Conservation (phyloP, 1,140 invertebrate species). For the Neotoxoptera formosana region DNA sequence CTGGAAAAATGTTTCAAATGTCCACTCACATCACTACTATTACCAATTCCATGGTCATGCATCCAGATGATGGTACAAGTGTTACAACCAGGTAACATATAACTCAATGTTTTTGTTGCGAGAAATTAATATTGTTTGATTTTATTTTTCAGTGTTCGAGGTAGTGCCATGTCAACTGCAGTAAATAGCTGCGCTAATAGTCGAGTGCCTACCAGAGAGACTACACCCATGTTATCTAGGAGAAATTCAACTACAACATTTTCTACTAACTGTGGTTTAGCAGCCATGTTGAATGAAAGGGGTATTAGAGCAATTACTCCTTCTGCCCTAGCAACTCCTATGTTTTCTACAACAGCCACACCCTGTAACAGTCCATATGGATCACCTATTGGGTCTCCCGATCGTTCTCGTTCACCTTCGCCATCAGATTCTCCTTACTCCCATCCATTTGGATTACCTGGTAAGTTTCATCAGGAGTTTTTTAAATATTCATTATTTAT, state of each 20-base stretch:
- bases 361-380: slow-evolving; percentile 82
- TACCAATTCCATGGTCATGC: slow-evolving; percentile 88
- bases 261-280: slow-evolving; percentile 79
- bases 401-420: slow-evolving; percentile 68
- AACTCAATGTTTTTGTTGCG: not conserved
- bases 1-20: slow-evolving; percentile 77
- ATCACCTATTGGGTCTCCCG: slow-evolving; percentile 64
- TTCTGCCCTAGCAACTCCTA: slow-evolving; percentile 73
- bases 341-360: slow-evolving; percentile 76
- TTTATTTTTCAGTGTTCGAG: slow-evolving; percentile 64
- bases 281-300: slow-evolving; percentile 81
- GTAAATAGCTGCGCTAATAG: slow-evolving; percentile 65
- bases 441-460: slow-evolving; percentile 58
- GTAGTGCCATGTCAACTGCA: slow-evolving; percentile 64
- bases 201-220: slow-evolving; percentile 63
- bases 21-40: slow-evolving; percentile 84
- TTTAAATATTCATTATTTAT: slow-evolving; percentile 15
- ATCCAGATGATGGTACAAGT: slow-evolving; percentile 82
- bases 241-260: slow-evolving; percentile 78
- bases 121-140: slow-evolving; percentile 43
- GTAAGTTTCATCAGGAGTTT: slow-evolving; percentile 28
- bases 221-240: slow-evolving; percentile 71
- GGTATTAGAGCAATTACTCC: slow-evolving; percentile 78
- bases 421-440: slow-evolving; percentile 63
- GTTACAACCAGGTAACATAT: slow-evolving; percentile 67